These are phyloP conservation scores for Melanotaenia maccullochi DNA, from an alignment of 2,797 vertebrate genomes.

Conservation along the genomic window DNA sequence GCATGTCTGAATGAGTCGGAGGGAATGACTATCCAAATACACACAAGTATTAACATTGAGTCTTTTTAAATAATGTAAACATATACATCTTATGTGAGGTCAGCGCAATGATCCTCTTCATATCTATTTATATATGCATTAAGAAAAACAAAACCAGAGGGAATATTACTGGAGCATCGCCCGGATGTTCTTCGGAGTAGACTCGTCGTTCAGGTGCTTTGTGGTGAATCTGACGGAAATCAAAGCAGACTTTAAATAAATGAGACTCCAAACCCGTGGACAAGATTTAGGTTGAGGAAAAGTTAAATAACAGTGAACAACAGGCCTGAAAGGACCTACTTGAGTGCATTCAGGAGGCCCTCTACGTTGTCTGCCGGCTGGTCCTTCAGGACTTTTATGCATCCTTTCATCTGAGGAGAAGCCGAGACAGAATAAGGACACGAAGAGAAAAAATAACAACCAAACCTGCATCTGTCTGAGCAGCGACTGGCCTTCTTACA, in stretches of 20 bases:
- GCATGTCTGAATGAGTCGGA: slow-evolving; percentile 84
- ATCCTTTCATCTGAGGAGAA: slow-evolving; percentile 76
- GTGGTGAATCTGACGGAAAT: slow-evolving; percentile 91
- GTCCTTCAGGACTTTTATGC: slow-evolving; percentile 91
- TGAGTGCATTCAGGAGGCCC: slow-evolving; percentile 97
- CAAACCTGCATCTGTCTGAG: no score
- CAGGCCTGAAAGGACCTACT: slow-evolving; percentile 79
- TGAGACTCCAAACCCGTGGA: no score
- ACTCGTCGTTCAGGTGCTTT: slow-evolving; percentile 99
- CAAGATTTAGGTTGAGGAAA: no score
- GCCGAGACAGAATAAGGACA: not conserved
- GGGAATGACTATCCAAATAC: slow-evolving; percentile 94
- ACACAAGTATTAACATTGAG: slow-evolving; percentile 95
- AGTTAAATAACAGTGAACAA: no score
- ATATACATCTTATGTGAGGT: slow-evolving; percentile 98
- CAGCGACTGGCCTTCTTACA: slow-evolving; percentile 79
- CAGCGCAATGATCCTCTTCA: slow-evolving; percentile 91
- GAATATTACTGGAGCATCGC: slow-evolving; percentile 95
- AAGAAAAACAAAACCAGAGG: slow-evolving; percentile 30
- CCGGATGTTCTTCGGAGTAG: slow-evolving; percentile 97
- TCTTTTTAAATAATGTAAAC: slow-evolving; percentile 99
- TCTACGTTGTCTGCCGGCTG: slow-evolving; percentile 96
- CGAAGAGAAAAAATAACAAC: not conserved
- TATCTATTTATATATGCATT: slow-evolving; percentile 63
- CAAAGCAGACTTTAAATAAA: not conserved